Conservation (phyloP, 2,113 vertebrate genomes). For the Pseudorectes ferrugineus region DNA sequence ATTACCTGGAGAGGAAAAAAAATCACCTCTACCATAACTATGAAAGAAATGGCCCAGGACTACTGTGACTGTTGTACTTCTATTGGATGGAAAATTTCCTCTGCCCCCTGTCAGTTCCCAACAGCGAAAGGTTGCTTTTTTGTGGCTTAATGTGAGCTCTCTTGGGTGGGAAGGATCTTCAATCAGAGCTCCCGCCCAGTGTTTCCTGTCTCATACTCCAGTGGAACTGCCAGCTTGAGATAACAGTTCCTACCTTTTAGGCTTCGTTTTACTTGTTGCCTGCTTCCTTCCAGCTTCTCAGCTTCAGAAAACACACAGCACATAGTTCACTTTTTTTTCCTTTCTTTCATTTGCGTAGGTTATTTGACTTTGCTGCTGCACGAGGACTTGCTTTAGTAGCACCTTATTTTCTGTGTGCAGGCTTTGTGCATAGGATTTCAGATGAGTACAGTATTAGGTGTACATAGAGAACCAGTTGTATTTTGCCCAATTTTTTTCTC, state of each 20-base stretch:
- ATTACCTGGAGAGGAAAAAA: background rate
- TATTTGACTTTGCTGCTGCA: background rate
- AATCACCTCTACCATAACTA: background rate
- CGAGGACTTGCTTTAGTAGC: background rate
- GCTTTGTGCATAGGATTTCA: background rate
- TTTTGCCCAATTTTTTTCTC: background rate
- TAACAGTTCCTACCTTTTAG: slow-evolving; percentile 32
- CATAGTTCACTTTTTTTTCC: background rate
- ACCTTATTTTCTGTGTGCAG: background rate
- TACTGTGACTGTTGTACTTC: background rate
- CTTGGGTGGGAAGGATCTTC: slow-evolving; percentile 43
- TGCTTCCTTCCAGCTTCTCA: slow-evolving; percentile 20
- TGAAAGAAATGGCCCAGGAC: background rate
- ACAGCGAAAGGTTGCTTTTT: slow-evolving; percentile 25
- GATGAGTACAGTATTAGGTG: background rate
- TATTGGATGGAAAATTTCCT: slow-evolving; percentile 26
- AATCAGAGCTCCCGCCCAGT: background rate
- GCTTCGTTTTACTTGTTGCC: background rate
- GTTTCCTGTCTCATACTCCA: slow-evolving; percentile 30
- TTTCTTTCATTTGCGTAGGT: background rate
- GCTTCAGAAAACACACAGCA: background rate
- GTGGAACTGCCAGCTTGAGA: slow-evolving; percentile 10
- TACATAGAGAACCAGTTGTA: background rate
- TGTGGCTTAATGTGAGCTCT: slow-evolving; percentile 8
- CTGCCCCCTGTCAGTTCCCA: background rate